These are phyloP conservation scores for Philotrypesis tridentata DNA, from an alignment of 1,140 invertebrate species.

Conservation along the genomic window DNA sequence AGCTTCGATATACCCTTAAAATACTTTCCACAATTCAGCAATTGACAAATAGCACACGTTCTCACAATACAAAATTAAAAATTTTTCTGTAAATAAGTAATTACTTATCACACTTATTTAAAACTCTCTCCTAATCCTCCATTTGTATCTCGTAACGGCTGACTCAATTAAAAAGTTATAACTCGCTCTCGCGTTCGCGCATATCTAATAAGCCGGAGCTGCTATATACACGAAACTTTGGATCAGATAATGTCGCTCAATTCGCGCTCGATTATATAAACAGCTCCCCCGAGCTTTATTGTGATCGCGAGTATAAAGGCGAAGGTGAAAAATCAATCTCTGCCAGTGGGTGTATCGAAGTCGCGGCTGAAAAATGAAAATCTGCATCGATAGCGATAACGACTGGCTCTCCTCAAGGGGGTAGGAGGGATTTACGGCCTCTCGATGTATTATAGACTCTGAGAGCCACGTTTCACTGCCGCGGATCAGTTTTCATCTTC, in stretches of 20 bases:
- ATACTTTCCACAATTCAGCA: too few relatives aligned
- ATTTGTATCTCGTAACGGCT: background rate
- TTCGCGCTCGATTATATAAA: background rate
- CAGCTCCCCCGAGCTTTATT: background rate
- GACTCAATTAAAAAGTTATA: background rate
- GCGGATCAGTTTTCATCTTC: slow-evolving; percentile 22
- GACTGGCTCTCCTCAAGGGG: background rate
- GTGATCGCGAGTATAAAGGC: too few relatives aligned
- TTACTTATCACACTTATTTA: too few relatives aligned
- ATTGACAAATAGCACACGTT: too few relatives aligned
- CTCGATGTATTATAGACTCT: background rate
- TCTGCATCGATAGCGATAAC: background rate
- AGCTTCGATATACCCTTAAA: too few relatives aligned
- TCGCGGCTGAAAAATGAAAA: background rate
- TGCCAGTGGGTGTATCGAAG: background rate
- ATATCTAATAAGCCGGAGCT: background rate
- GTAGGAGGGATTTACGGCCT: background rate
- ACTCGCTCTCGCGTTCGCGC: too few relatives aligned
- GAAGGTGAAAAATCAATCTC: background rate
- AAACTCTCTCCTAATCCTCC: too few relatives aligned
- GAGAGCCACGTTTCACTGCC: background rate
- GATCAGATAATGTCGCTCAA: background rate
- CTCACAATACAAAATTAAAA: too few relatives aligned
- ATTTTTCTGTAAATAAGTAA: too few relatives aligned
- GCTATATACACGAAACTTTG: background rate